Base-by-base conservation (phyloP, 2,797 vertebrate genomes). In the Sitta carolinensis region DNA sequence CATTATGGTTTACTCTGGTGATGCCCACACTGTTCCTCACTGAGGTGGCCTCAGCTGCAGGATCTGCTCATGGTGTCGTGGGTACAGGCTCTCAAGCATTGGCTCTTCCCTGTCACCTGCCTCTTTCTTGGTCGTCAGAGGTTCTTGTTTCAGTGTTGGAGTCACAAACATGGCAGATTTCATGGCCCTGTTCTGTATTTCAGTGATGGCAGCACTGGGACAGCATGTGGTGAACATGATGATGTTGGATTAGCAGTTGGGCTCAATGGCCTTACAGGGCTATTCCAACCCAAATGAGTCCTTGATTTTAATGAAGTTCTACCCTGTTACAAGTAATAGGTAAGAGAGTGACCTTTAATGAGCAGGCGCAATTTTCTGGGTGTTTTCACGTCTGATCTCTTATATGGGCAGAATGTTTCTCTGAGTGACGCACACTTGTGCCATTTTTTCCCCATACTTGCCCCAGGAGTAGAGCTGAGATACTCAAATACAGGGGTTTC, bases 1-100 rank as follows among this genome's bases (percentile, higher is more conserved):
- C 48, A 6, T 3, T 13, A 1, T 45, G 20, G 27, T 45, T 92
- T 63, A 21, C 25, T 63, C 23, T 43, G 61, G 19, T 30, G 59
- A 32, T 61, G 29, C 9, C 25, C 30, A 3, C 1, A 2, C 14
- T 57, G 29, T 26, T 87, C 17, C 16, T 16, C 27, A 27, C 12
- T 21, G 27, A n/a, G 13, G 21, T 55, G 25, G 21, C 34, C 47
- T 20, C 7, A 75, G 52, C 32, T 29, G 23, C 58, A 61, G 59
- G 57, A 50, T 8, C 38, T 61, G 15, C 23, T 78, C 2, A 0
- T 16, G 30, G 23, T 2, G 5, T 5, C 0, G 1, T 38, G 32
- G 13, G 11, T 42, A 58, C 23, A 40, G 45, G n/a, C 4, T 2
- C 27, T 61, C 36, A 47, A n/a, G 72, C 34, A 8, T 1, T 64